Base-by-base conservation (phyloP, 2,797 vertebrate genomes). In the Tinamus major region DNA sequence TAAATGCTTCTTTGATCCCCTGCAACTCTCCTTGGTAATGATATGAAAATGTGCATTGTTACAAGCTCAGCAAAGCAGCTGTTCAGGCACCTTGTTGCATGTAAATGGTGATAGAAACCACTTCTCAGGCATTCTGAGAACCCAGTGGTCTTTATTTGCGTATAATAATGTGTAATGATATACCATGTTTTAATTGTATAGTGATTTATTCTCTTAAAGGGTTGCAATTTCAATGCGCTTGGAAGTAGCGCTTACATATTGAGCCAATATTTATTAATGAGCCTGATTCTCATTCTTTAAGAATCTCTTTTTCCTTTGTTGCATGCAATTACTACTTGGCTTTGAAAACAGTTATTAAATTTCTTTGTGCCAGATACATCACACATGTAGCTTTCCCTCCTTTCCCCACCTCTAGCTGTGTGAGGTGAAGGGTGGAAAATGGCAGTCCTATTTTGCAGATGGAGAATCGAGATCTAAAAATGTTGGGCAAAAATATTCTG, bases 291-390 rank as follows among this genome's bases (percentile, higher is more conserved):
- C 23, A 18, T 90, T 88, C 61, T 91, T 87, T 31, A 79, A 49
- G 68, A 84, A 63, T 89, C 37, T 76, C 49, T 29, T 78, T 85
- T 56, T 78, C 29, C 23, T 63, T 90, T 77, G 39, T 83, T 72
- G 61, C 35, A 55, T 21, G 20, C 56, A 67, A 5, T 84, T 93
- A 79, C 20, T 82, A 48, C 39, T 74, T 79, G 55, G n/a, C 42
- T 92, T 90, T 85, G 63, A 49, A 90, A 91, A 74, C 5, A 51
- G 20, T 67, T 83, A 10, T 17, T 92, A 56, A 61, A 76, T 86
- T 80, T 81, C n/a, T 41, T 67, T 48, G 4, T 93, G 55, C 46
- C 79, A 81, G 31, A 53, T 90, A 81, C 18, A 74, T 87, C 56
- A 42, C 55, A 15, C 72, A 29, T 1, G 8, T 56, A 84, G 65